A percentile compares a stretch with the other conserved stretches of the same genome.
Evolutionary conservation across 2,113 vertebrate genomes (phyloP).

Genomic region (Larimichthys crocea): DNA sequence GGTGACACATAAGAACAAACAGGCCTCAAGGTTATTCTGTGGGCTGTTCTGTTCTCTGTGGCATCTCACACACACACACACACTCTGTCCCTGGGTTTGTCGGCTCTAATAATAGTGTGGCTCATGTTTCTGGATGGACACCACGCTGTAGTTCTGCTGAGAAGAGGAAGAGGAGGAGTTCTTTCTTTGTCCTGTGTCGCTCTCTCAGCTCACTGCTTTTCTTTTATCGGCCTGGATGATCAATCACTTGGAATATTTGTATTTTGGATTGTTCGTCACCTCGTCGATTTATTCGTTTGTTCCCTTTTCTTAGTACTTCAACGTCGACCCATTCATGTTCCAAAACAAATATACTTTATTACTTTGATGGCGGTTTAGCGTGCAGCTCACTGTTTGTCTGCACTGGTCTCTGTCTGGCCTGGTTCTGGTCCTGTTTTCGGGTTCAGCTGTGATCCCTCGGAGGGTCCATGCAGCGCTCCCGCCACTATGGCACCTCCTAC

Average conservation of each 20-base stretch:
- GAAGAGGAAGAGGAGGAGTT: not conserved
- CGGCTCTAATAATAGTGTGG: slow-evolving; percentile 79
- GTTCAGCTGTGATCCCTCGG: not conserved
- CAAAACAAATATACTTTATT: not conserved
- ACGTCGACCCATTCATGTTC: not conserved
- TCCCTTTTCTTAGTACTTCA: too few relatives aligned
- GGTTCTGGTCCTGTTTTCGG: not conserved
- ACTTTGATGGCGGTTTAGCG: slow-evolving; percentile 6
- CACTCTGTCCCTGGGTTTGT: slow-evolving; percentile 38
- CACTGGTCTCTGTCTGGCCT: not conserved
- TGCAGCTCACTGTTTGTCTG: not conserved
- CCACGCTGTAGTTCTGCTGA: slow-evolving; percentile 5
- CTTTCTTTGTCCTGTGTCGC: not conserved
- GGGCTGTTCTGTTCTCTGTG: slow-evolving; percentile 62
- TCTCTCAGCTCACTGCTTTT: not conserved
- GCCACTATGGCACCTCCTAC: slow-evolving; percentile 41
- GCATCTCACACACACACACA: slow-evolving; percentile 39
- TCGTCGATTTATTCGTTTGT: fast-evolving
- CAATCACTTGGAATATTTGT: not conserved
- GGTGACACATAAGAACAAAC: slow-evolving; percentile 2
- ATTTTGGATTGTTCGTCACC: not conserved
- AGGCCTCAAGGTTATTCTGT: slow-evolving; percentile 56
- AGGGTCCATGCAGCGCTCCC: slow-evolving; percentile 62
- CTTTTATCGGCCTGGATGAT: not conserved
- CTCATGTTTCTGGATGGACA: slow-evolving; percentile 63